These are phyloP conservation scores for Tryphoninae sp. DNA, from an alignment of 2,888 invertebrate genomes.

Conservation along the genomic window DNA sequence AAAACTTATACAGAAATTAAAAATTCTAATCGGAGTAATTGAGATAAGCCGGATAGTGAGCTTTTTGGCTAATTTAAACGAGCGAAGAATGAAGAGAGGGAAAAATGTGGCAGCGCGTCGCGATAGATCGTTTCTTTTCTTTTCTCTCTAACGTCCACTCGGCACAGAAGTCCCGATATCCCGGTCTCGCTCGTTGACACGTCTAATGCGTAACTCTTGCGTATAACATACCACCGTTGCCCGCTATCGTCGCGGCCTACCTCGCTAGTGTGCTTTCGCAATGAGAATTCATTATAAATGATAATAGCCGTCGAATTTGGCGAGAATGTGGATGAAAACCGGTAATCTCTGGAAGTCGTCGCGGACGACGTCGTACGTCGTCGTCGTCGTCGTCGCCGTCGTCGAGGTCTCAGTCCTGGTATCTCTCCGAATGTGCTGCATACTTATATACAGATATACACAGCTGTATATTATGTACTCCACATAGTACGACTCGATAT, in stretches of 20 bases:
- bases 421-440: constrained; percentile 39
- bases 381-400: constrained; percentile 23
- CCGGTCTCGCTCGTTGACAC: constrained; percentile 38
- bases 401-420: constrained; percentile 35
- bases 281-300: constrained; percentile 67
- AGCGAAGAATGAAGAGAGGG: too few species aligned
- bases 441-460: constrained; percentile 5
- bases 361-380: constrained; percentile 21
- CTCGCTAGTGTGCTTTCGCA: constrained; percentile 55
- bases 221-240: constrained; percentile 36
- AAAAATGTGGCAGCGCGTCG: too few species aligned
- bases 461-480: neutral
- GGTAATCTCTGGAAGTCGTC: constrained; percentile 58
- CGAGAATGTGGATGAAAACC: constrained; percentile 64
- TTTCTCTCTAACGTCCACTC: constrained; percentile 14
- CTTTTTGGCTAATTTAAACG: too few species aligned
- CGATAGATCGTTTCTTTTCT: neutral
- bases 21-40: too few species aligned
- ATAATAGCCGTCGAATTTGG: constrained; percentile 66
- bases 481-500: constrained; percentile 38
- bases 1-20: neutral
- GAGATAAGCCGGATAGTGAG: too few species aligned
- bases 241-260: neutral
- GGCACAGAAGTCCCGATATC: constrained; percentile 25
- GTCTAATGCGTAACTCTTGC: constrained; percentile 56